Base-by-base conservation (phyloP, 2,797 vertebrate genomes). In the Netta rufina region DNA sequence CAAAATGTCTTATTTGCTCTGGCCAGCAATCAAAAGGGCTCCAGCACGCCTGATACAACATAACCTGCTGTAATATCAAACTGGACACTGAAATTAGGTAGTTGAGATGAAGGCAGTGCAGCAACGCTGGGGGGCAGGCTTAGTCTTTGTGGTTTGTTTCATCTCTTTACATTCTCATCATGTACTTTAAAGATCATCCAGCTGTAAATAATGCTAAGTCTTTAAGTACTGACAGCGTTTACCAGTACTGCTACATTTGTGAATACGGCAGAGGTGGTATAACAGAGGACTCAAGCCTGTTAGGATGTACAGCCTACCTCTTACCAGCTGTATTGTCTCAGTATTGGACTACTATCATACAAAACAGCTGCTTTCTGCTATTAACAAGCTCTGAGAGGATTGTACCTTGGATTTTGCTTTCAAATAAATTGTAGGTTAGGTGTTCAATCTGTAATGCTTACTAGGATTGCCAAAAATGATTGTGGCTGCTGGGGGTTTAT, bases 131-230 rank as follows among this genome's bases (percentile, higher is more conserved):
- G 79, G 11, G 27, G 8, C 19, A 81, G 41, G 77, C 64, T 90
- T 45, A 56, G 66, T 70, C 60, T 66, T 53, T 83, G 77, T 88
- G 66, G 87, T 85, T 93, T 83, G 64, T 80, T 90, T 89, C 53
- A 61, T 67, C 54, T 91, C 54, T 66, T 91, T 22, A 9, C 11
- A 2, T 78, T 60, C 39, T 75, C 61, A 41, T 18, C 62, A 75
- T 62, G 54, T 56, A 49, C 51, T 87, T 86, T 33, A n/a, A 75
- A 73, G 67, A 73, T 9, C 3, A 5, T 30, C 39, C 64, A 58
- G 30, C 47, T 82, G 14, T 84, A 61, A 88, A 28, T 65, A 39
- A 77, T 38, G 28, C 13, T 33, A 54, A 62, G 57, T 53, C 49
- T 80, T 27, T 30, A 38, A 77, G 32, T 1, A 6, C 49, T 65